phyloP scores from a whole-genome alignment of 2,888 invertebrate genomes.

The Xestia rhomboidea region DNA sequence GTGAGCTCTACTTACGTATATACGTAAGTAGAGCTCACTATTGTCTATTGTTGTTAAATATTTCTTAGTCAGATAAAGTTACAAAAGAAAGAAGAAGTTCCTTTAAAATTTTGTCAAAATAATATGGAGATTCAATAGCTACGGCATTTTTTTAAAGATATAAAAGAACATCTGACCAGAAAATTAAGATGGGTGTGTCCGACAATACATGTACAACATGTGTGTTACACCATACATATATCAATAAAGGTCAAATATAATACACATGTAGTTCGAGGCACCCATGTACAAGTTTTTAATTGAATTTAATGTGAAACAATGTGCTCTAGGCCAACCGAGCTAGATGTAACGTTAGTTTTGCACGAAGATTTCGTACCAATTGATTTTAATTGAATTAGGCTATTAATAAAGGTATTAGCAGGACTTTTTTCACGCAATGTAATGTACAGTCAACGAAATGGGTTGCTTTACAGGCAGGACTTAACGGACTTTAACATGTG shows the following conservation, averaged over 20 bases:
- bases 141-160: neutral
- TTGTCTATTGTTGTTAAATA: neutral
- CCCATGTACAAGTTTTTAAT: constrained; percentile 59
- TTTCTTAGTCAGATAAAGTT: neutral
- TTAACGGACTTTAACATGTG: neutral
- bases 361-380: constrained; percentile 48
- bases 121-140: neutral
- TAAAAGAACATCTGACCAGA: neutral
- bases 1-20: no score
- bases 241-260: constrained; percentile 55
- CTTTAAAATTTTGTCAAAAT: neutral
- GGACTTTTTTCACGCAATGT: neutral
- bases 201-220: constrained; percentile 1
- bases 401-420: constrained; percentile 6
- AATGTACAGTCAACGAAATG: constrained; percentile 5
- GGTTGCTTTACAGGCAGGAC: neutral
- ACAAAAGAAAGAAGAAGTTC: neutral
- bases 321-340: constrained; percentile 45
- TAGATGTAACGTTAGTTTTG: constrained; percentile 40
- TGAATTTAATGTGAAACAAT: constrained; percentile 63
- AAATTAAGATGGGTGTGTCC: constrained; percentile 8
- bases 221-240: constrained; percentile 34
- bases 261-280: constrained; percentile 65
- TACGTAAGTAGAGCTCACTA: neutral
- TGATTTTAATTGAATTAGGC: constrained; percentile 19